These are phyloP conservation scores for Epistrophella euchroma DNA, from an alignment of 2,888 invertebrate species.

Conservation along the genomic window DNA sequence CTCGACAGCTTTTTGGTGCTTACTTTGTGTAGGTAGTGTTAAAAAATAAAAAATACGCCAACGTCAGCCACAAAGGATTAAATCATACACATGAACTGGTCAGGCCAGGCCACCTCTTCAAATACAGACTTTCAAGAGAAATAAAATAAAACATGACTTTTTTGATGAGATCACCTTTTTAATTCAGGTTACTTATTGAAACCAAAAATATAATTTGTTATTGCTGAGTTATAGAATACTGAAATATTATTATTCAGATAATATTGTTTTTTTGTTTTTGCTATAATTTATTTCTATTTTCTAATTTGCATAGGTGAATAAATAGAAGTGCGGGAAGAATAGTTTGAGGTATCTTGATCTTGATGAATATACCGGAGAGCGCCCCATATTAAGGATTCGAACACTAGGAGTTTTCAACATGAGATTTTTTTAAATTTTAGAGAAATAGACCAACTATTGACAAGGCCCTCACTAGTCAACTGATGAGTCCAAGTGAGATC, in stretches of 20 bases:
- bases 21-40: constrained; percentile 12
- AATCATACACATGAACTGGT: constrained; percentile 41
- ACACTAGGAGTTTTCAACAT: too few species aligned
- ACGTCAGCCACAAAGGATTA: constrained; percentile 24
- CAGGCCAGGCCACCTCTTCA: constrained; percentile 44
- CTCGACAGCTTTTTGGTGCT: neutral
- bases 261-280: neutral
- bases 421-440: too few species aligned
- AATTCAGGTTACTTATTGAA: constrained; percentile 8
- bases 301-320: too few species aligned
- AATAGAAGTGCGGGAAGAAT: too few species aligned
- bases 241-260: neutral
- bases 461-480: too few species aligned
- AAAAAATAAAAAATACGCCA: constrained; percentile 6
- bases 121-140: constrained; percentile 15
- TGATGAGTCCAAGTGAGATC: too few species aligned
- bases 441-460: too few species aligned
- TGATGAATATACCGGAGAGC: too few species aligned
- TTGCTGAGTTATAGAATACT: neutral
- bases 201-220: neutral
- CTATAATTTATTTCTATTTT: too few species aligned
- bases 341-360: too few species aligned
- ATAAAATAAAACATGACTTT: neutral
- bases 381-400: too few species aligned
- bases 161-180: constrained; percentile 47